These are phyloP conservation scores for Anastrepha ludens DNA, from an alignment of 1,140 invertebrate species.

Conservation along the genomic window DNA sequence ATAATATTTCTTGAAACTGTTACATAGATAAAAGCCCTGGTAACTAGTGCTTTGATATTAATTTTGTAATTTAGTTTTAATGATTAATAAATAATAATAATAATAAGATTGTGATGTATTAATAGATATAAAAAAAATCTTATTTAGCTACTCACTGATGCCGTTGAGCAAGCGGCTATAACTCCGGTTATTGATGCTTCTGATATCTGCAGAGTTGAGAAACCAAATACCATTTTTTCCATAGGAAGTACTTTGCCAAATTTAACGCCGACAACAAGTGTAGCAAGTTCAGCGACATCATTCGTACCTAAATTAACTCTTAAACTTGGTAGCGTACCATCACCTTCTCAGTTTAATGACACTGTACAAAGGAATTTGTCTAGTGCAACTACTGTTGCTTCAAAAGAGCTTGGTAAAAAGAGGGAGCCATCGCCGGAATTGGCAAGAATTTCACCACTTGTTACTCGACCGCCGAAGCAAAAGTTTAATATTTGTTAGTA, in stretches of 20 bases:
- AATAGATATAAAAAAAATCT: neutral
- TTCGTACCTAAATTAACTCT: constrained; percentile 87
- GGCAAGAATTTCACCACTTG: constrained; percentile 86
- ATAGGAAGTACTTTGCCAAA: neutral
- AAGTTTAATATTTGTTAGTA: constrained; percentile 63
- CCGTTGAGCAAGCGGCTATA: neutral
- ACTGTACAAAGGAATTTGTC: constrained; percentile 45
- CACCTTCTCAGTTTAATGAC: constrained; percentile 59
- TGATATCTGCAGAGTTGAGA: neutral
- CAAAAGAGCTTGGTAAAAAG: constrained; percentile 37
- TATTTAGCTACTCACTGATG: neutral
- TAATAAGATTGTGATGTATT: no score
- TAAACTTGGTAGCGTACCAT: constrained; percentile 78
- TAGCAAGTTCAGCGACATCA: neutral
- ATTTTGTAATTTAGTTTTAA: no score
- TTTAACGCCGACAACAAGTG: neutral
- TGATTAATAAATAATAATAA: no score
- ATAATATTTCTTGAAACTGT: no score
- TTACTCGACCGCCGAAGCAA: constrained; percentile 85
- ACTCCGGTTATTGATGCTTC: neutral
- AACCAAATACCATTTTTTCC: neutral
- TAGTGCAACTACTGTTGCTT: neutral
- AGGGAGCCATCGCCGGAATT: constrained; percentile 85
- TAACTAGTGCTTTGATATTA: no score
- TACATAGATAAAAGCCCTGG: no score